These are phyloP conservation scores for Apamea monoglypha DNA, from an alignment of 2,888 invertebrate species.

Conservation along the genomic window DNA sequence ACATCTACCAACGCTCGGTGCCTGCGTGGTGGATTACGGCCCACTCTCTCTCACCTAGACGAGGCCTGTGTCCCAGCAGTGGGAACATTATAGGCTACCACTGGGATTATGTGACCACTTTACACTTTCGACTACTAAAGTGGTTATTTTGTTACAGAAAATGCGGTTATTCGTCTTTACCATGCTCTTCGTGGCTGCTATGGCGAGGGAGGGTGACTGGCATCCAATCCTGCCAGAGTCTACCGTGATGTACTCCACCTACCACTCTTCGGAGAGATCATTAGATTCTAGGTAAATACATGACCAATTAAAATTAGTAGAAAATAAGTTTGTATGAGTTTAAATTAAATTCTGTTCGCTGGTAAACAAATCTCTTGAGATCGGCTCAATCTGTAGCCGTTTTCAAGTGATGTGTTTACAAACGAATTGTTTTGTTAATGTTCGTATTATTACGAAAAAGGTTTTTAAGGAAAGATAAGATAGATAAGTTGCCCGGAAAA, in stretches of 20 bases:
- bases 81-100: no score
- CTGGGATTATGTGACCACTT: background rate
- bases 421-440: background rate
- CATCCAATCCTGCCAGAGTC: slow-evolving; percentile 87
- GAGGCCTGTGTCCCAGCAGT: background rate
- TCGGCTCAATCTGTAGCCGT: background rate
- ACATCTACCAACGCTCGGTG: background rate
- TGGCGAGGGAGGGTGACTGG: slow-evolving; percentile 85
- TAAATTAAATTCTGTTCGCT: background rate
- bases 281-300: slow-evolving; percentile 75
- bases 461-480: background rate
- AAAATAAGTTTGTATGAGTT: background rate
- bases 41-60: background rate
- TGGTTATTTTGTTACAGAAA: slow-evolving; percentile 75
- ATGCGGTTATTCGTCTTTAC: slow-evolving; percentile 79
- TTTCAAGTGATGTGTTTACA: no score
- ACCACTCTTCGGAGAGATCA: slow-evolving; percentile 79
- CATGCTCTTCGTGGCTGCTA: slow-evolving; percentile 73
- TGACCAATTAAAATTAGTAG: background rate
- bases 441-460: background rate
- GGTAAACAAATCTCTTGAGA: background rate
- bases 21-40: background rate
- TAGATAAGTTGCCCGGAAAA: background rate
- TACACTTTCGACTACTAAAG: background rate
- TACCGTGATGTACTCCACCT: slow-evolving; percentile 76